Percentiles rank a stretch among this genome's conserved stretches.
Conservation (phyloP, 2,888 invertebrate species). For the Chesias legatella region DNA sequence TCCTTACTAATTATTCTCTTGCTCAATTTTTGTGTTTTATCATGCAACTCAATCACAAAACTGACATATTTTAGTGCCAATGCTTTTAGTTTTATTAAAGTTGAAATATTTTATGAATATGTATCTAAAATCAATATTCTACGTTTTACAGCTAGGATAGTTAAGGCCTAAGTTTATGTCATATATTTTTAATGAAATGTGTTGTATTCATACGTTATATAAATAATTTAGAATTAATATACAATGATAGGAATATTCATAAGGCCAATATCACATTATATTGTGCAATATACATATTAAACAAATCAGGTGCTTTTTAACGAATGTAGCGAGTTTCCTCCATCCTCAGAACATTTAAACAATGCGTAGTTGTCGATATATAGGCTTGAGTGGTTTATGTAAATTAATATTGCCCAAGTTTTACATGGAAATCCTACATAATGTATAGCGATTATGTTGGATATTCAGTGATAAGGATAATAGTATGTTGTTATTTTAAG, state of each 20-base stretch:
- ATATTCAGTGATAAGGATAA: slow-evolving; percentile 60
- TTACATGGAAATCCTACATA: slow-evolving; percentile 56
- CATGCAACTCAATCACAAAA: slow-evolving; percentile 42
- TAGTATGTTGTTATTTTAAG: slow-evolving; percentile 51
- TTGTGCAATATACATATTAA: slow-evolving; percentile 59
- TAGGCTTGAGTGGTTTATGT: slow-evolving; percentile 38
- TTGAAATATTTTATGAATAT: slow-evolving; percentile 44
- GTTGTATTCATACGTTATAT: slow-evolving; percentile 50
- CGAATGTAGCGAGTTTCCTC: slow-evolving; percentile 37
- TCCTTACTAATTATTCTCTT: slow-evolving; percentile 35
- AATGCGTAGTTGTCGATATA: no score
- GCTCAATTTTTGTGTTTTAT: slow-evolving; percentile 50
- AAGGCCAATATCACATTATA: slow-evolving; percentile 29
- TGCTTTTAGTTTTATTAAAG: slow-evolving; percentile 63
- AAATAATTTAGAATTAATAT: slow-evolving; percentile 29
- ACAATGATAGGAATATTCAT: slow-evolving; percentile 30
- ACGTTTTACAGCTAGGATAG: slow-evolving; percentile 44
- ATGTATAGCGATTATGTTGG: slow-evolving; percentile 47
- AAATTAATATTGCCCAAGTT: slow-evolving; percentile 45
- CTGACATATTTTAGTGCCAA: slow-evolving; percentile 75
- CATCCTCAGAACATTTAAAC: slow-evolving; percentile 74
- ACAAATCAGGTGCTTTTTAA: slow-evolving; percentile 60
- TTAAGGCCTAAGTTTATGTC: slow-evolving; percentile 64
- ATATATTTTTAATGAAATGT: slow-evolving; percentile 31
- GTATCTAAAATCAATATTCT: slow-evolving; percentile 46